Percentiles rank a stretch among this genome's conserved stretches.
Conservation (phyloP, 2,113 vertebrate species). For the Podiceps cristatus region DNA sequence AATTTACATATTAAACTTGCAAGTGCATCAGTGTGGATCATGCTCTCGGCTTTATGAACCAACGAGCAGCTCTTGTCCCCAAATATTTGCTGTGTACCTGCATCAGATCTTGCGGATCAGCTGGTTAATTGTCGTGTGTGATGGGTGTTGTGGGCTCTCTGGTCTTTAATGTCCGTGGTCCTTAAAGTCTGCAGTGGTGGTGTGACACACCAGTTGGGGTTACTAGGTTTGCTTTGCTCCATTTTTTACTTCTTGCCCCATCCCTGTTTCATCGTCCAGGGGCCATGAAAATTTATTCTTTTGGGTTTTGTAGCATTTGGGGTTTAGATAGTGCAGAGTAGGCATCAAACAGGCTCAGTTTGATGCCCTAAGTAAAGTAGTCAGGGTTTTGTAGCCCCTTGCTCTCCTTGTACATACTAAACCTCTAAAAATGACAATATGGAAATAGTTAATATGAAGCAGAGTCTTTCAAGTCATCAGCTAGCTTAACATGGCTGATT, state of each 20-base stretch:
- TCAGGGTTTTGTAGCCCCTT: neutral
- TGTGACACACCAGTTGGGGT: neutral
- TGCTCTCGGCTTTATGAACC: neutral
- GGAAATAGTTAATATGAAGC: constrained; percentile 58
- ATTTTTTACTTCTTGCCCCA: neutral
- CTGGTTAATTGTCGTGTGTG: neutral
- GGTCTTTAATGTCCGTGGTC: neutral
- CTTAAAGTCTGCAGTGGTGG: neutral
- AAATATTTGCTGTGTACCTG: neutral
- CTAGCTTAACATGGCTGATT: constrained; percentile 59
- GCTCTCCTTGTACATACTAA: neutral
- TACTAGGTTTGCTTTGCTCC: neutral
- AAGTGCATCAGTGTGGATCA: neutral
- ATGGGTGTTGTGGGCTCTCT: neutral
- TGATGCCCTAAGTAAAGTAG: neutral
- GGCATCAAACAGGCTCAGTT: neutral
- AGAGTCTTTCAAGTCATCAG: constrained; percentile 41
- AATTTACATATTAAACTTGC: neutral
- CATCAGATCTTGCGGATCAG: neutral
- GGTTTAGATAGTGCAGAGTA: neutral
- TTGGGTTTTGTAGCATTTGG: neutral
- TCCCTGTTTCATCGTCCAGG: neutral
- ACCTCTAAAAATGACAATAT: neutral
- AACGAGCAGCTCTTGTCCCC: neutral
- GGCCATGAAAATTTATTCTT: neutral